Conservation (phyloP, 2,888 invertebrate genomes). For the Empis livida region DNA sequence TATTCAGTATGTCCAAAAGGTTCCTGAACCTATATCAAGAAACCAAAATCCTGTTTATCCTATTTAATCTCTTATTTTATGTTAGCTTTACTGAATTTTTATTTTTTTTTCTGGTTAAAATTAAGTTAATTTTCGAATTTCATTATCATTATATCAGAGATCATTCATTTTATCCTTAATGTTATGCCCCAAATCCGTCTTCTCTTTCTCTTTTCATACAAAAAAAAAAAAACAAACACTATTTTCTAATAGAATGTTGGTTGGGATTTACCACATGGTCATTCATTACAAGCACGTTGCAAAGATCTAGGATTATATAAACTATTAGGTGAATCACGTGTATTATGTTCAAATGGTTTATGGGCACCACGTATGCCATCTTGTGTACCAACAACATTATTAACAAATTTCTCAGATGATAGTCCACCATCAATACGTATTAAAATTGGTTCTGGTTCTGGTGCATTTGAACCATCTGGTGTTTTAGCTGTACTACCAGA, state of each 20-base stretch:
- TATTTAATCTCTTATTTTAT: too few relatives aligned
- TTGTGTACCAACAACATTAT: slow-evolving; percentile 72
- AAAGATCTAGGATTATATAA: slow-evolving; percentile 73
- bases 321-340: slow-evolving; percentile 60
- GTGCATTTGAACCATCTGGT: slow-evolving; percentile 65
- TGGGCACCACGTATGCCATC: slow-evolving; percentile 68
- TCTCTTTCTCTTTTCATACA: not conserved
- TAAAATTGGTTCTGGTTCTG: slow-evolving; percentile 63
- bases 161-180: slow-evolving; percentile 1
- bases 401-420: slow-evolving; percentile 78
- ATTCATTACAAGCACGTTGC: slow-evolving; percentile 62
- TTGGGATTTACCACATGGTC: slow-evolving; percentile 64
- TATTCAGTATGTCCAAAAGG: too few relatives aligned
- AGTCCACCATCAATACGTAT: slow-evolving; percentile 71
- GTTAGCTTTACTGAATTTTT: too few relatives aligned
- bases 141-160: not conserved
- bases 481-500: slow-evolving; percentile 70
- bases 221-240: too few relatives aligned
- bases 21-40: too few relatives aligned
- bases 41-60: too few relatives aligned
- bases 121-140: not conserved
- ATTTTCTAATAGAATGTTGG: slow-evolving; percentile 39
- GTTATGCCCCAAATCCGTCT: not conserved
- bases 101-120: too few relatives aligned
- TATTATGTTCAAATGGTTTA: slow-evolving; percentile 68